Evolutionary conservation across 1,140 invertebrate species (phyloP).

Genomic region (Globodera ellingtonae): DNA sequence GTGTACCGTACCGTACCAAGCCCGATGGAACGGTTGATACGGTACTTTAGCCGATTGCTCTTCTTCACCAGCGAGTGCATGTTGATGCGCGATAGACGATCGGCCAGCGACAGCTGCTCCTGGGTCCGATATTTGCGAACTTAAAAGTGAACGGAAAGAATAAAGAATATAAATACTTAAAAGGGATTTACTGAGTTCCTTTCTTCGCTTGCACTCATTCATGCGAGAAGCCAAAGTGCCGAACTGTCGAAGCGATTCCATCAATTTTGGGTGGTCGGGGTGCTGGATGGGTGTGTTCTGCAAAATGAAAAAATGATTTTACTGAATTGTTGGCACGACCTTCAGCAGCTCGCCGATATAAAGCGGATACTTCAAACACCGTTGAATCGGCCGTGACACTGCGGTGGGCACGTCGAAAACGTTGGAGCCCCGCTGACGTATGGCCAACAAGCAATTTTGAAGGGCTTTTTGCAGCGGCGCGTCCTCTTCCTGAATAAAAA

Average conservation of each 20-base stretch:
- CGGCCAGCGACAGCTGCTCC: conserved; percentile 39
- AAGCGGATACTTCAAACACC: conserved; percentile 58
- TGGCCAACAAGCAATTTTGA: conserved; percentile 44
- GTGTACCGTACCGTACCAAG: conserved; percentile 42
- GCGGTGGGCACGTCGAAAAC: conserved; percentile 58
- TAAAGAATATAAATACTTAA: too few relatives aligned
- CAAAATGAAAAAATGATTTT: not conserved
- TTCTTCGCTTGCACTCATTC: conserved; percentile 60
- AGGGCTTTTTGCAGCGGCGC: conserved; percentile 39
- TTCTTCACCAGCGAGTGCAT: conserved; percentile 56
- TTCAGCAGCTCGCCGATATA: conserved; percentile 57
- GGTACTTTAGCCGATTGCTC: conserved; percentile 52
- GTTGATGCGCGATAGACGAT: conserved; percentile 43
- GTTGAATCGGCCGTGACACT: conserved; percentile 54
- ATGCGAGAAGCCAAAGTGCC: conserved; percentile 53
- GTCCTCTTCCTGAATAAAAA: conserved; percentile 43
- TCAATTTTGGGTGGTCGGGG: conserved; percentile 57
- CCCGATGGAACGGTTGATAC: conserved; percentile 45
- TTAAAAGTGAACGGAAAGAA: conserved; percentile 17
- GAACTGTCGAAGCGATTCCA: conserved; percentile 57
- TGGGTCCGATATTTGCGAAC: conserved; percentile 41
- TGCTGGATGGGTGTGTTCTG: conserved; percentile 51
- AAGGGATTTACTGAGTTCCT: conserved; percentile 50
- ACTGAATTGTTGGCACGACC: conserved; percentile 19
- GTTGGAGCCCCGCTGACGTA: conserved; percentile 45